Evolutionary conservation across 2,888 invertebrate genomes (phyloP).

Genomic region (Galerucella calmariensis): DNA sequence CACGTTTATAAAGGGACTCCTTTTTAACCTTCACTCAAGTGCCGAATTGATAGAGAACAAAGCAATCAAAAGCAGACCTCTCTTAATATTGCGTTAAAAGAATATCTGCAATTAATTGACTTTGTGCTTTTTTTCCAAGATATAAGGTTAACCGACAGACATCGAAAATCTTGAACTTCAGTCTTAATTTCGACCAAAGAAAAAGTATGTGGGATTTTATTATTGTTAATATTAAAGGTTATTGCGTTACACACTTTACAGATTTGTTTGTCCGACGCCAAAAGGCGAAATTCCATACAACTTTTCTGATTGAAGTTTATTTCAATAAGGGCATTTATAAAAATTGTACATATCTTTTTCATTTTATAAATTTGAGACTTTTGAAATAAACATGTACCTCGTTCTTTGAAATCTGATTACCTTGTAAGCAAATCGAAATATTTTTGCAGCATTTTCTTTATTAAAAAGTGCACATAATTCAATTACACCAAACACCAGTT

Average conservation of each 20-base stretch:
- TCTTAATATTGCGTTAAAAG: conserved; percentile 30
- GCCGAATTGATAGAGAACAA: conserved; percentile 26
- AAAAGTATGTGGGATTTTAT: neutral
- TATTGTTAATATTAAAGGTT: neutral
- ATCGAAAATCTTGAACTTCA: neutral
- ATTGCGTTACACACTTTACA: no score
- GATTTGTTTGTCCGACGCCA: no score
- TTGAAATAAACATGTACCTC: no score
- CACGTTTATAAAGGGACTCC: neutral
- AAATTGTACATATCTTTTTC: no score
- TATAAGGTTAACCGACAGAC: conserved; percentile 14
- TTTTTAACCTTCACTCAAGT: neutral
- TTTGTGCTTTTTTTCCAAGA: conserved; percentile 20
- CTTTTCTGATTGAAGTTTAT: no score
- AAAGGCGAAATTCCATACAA: no score
- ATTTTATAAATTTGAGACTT: no score
- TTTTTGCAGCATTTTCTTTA: no score
- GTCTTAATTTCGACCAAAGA: neutral
- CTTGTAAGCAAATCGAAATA: no score
- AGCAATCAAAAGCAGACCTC: conserved; percentile 36
- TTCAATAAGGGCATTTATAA: no score
- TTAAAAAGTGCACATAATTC: neutral
- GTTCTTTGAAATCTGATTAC: no score
- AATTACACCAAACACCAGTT: neutral
- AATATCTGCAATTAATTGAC: conserved; percentile 37